A percentile compares a stretch with the other conserved stretches of the same genome.
Conservation (phyloP, 2,888 invertebrate genomes). For the Linnaemya vulpina region DNA sequence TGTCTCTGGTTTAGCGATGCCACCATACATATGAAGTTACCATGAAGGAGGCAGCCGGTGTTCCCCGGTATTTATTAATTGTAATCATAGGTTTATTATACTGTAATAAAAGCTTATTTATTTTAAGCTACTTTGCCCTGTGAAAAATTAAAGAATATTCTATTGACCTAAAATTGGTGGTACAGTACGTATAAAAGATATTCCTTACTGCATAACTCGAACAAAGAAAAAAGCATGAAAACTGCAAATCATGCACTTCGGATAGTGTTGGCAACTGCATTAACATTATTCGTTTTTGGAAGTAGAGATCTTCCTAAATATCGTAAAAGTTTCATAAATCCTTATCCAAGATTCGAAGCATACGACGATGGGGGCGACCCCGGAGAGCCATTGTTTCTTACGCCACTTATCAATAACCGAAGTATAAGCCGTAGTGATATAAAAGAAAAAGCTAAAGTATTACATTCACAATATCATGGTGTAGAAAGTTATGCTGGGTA, state of each 20-base stretch:
- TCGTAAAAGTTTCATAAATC: conserved; percentile 80
- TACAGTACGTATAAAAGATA: background rate
- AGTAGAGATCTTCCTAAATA: conserved; percentile 62
- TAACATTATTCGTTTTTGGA: background rate
- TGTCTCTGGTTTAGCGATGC: no score
- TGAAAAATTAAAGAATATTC: background rate
- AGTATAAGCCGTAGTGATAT: conserved; percentile 82
- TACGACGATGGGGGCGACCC: conserved; percentile 80
- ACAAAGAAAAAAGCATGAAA: conserved; percentile 69
- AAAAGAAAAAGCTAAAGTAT: conserved; percentile 78
- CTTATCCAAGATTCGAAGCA: conserved; percentile 80
- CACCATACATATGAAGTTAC: no score
- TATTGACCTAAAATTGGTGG: no score
- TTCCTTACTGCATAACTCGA: background rate
- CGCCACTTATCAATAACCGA: conserved; percentile 79
- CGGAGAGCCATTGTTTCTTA: conserved; percentile 83
- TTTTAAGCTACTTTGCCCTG: no score
- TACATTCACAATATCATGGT: conserved; percentile 80
- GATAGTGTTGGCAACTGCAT: conserved; percentile 1
- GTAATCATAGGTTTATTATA: no score
- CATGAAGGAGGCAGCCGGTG: no score
- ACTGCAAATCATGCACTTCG: conserved; percentile 74
- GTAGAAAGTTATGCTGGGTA: conserved; percentile 86
- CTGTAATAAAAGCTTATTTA: no score
- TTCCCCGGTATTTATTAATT: no score